Evolutionary conservation across 1,140 invertebrate genomes (phyloP).

Genomic region (Chionoecetes opilio): DNA sequence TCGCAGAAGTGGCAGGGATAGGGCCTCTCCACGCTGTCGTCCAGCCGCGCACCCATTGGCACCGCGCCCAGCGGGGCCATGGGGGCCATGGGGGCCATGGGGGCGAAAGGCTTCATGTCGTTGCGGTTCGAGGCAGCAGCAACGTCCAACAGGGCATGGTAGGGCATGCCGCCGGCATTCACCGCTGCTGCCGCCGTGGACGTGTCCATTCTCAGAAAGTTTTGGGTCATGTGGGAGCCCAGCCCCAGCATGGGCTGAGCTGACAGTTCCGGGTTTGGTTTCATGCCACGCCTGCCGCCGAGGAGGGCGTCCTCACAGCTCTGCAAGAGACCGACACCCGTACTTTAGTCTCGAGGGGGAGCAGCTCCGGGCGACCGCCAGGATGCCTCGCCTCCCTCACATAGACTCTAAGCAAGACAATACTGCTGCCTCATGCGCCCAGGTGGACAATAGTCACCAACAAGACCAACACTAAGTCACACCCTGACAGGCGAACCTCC

Average conservation of each 20-base stretch:
- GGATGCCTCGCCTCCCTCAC: conserved; percentile 12
- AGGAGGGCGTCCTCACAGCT: conserved; percentile 72
- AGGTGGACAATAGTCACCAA: conserved; percentile 33
- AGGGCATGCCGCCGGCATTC: conserved; percentile 57
- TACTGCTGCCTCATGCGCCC: not conserved
- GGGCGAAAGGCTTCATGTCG: conserved; percentile 51
- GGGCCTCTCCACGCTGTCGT: conserved; percentile 84
- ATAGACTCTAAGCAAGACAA: conserved; percentile 19
- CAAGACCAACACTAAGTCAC: not conserved
- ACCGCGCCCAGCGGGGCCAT: not conserved
- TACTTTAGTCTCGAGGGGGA: conserved; percentile 76
- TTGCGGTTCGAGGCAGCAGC: conserved; percentile 50
- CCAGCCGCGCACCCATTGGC: conserved; percentile 20
- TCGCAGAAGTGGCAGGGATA: conserved; percentile 87
- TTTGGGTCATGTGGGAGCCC: conserved; percentile 71
- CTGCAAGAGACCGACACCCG: conserved; percentile 78
- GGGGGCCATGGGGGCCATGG: conserved; percentile 40
- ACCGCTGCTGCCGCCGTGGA: conserved; percentile 55
- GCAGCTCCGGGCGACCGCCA: conserved; percentile 32
- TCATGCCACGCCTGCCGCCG: conserved; percentile 69
- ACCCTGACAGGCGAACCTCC: not conserved
- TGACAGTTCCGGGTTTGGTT: conserved; percentile 71
- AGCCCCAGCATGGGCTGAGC: conserved; percentile 61
- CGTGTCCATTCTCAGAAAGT: conserved; percentile 64
- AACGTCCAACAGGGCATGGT: conserved; percentile 73